Percentiles rank a stretch among this genome's conserved stretches.
These are phyloP conservation scores for Eretmochelys imbricata DNA, from an alignment of 2,113 vertebrate genomes.

Conservation along the genomic window DNA sequence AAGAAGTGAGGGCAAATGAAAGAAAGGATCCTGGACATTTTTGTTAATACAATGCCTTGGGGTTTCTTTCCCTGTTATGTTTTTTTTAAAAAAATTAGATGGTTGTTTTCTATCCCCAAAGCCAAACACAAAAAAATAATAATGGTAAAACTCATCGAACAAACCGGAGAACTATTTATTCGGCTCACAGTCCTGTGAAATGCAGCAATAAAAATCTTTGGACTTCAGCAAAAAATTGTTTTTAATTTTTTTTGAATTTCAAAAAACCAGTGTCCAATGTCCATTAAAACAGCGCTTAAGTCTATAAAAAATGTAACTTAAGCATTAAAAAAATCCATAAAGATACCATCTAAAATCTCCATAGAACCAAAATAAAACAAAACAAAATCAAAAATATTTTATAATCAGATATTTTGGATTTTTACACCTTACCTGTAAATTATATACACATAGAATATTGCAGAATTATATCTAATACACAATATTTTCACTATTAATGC, in stretches of 20 bases:
- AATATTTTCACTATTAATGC: slow-evolving; percentile 90
- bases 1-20: background rate
- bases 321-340: slow-evolving; percentile 76
- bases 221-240: slow-evolving; percentile 91
- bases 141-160: slow-evolving; percentile 77
- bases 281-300: slow-evolving; percentile 82
- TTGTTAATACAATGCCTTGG: background rate
- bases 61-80: background rate
- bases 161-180: slow-evolving; percentile 89
- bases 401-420: slow-evolving; percentile 82
- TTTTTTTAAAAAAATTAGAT: background rate
- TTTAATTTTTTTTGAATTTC: slow-evolving; percentile 82
- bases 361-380: slow-evolving; percentile 56
- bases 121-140: slow-evolving; percentile 46
- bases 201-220: slow-evolving; percentile 99
- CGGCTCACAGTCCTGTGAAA: slow-evolving; percentile 96
- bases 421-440: slow-evolving; percentile 87
- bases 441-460: slow-evolving; percentile 93
- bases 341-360: slow-evolving; percentile 79
- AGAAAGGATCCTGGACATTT: background rate
- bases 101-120: slow-evolving; percentile 14
- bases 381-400: slow-evolving; percentile 77
- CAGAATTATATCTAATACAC: slow-evolving; percentile 88
- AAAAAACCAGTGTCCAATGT: slow-evolving; percentile 82
- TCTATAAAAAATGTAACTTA: slow-evolving; percentile 82